Base-by-base conservation (phyloP, 2,113 vertebrate genomes). In the Haliaeetus leucogaster region DNA sequence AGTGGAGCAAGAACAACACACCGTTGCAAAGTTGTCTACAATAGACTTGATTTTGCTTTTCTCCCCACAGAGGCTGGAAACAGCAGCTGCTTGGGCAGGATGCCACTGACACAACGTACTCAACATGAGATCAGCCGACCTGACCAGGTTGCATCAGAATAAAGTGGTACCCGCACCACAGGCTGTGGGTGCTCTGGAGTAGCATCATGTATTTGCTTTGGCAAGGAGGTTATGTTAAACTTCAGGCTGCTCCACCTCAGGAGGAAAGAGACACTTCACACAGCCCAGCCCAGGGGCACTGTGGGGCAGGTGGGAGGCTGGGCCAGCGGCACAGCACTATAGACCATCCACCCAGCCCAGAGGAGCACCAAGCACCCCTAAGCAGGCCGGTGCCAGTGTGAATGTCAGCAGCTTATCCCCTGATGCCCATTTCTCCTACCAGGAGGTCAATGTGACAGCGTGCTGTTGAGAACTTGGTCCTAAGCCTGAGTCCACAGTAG, bases 41-140 rank as follows among this genome's bases (percentile, higher is more conserved):
- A 18, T 27, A 72, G 38, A 7, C n/a, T 52, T 22, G 16, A 52
- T 78, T 56, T 53, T 70, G 15, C n/a, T 70, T 47, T 89, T 19
- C 36, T 94, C 82, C 94, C 80, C 29, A 55, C 95, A 95, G 94
- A 97, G 97, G 89, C 95, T 98, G 79, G 76, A 94, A 98, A 93
- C 92, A 95, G 92, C 97, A 96, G 95, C 53, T 97, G 92, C 96
- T 50, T 2, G 5, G 26, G 47, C 42, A 63, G 16, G 25, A 2
- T 84, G 34, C 63, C 47, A 21, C 43, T 14, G 16, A 16, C 38
- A 34, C 16, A 5, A 29, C 4, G 16, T 40, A 9, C 5, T 5
- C 66, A 34, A 42, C 0, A 0, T 4, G 25, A 48, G 16, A 52
- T 19, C 5, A 7, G 67, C 62, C 2, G 0, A 6, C 9, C 21